A percentile compares a stretch with the other conserved stretches of the same genome.
Evolutionary conservation across 2,888 invertebrate genomes (phyloP).

Genomic region (Argyresthia albistria): DNA sequence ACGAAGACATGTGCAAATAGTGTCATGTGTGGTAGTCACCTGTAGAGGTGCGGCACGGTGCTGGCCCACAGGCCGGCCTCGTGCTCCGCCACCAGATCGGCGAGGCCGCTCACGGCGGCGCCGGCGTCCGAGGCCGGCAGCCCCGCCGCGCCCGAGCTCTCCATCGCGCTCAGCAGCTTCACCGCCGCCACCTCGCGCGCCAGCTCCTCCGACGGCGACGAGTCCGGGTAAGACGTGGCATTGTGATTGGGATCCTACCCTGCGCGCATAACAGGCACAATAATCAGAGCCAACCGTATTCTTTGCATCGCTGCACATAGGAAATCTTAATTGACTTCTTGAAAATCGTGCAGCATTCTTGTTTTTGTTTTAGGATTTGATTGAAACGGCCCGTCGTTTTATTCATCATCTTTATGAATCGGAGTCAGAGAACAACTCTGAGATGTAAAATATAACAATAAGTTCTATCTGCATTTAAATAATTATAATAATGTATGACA

Average conservation of each 20-base stretch:
- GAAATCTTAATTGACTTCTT: too few species aligned
- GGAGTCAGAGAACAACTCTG: too few species aligned
- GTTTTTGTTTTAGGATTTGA: too few species aligned
- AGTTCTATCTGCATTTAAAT: too few species aligned
- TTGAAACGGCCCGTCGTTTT: too few species aligned
- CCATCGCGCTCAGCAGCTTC: conserved; percentile 42
- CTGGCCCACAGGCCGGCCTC: conserved; percentile 74
- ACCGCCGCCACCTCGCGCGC: conserved; percentile 52
- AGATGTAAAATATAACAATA: too few species aligned
- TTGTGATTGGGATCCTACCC: conserved; percentile 48
- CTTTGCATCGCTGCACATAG: too few species aligned
- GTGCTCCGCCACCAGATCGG: conserved; percentile 52
- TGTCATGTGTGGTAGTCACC: conserved; percentile 27
- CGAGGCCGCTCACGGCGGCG: conserved; percentile 33
- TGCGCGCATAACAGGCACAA: conserved; percentile 16
- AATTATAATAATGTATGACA: too few species aligned
- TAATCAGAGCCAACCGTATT: too few species aligned
- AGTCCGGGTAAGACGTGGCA: conserved; percentile 51
- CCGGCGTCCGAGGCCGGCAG: conserved; percentile 34
- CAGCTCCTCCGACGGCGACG: conserved; percentile 48
- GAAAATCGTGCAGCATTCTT: too few species aligned
- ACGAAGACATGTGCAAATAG: too few species aligned
- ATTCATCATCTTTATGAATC: too few species aligned
- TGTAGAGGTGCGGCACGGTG: conserved; percentile 70
- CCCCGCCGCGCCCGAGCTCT: conserved; percentile 41